These are phyloP conservation scores for Tragelaphus eurycerus DNA, from an alignment of 2,797 vertebrate genomes.

Conservation along the genomic window DNA sequence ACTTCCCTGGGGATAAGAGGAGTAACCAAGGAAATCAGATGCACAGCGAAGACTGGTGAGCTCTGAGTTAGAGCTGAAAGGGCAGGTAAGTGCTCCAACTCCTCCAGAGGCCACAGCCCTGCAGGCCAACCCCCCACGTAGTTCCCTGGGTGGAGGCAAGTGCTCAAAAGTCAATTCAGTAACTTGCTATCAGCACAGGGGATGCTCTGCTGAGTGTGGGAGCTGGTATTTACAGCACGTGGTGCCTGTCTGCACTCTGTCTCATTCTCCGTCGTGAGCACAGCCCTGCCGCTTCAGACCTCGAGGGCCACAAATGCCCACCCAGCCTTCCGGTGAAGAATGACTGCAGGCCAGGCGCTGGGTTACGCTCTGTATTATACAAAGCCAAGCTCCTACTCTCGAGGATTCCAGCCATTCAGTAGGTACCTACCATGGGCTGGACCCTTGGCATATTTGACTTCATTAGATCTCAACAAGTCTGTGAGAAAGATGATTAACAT, in stretches of 20 bases:
- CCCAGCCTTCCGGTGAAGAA: neutral
- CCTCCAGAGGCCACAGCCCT: neutral
- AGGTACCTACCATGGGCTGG: neutral
- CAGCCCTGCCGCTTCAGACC: neutral
- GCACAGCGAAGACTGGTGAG: neutral
- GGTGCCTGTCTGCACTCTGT: neutral
- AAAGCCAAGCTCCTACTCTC: neutral
- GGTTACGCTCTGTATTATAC: neutral
- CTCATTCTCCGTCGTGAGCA: neutral
- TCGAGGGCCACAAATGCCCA: neutral
- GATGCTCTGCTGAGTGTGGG: constrained; percentile 33
- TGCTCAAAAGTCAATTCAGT: constrained; percentile 44
- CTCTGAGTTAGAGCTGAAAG: neutral
- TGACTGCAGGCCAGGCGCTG: neutral
- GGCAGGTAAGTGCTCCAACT: constrained; percentile 12
- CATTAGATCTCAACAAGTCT: neutral
- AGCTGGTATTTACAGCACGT: neutral
- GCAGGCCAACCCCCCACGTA: neutral
- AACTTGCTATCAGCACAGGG: neutral
- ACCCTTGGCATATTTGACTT: neutral
- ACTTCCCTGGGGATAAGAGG: neutral
- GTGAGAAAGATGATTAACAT: neutral
- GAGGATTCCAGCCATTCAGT: neutral
- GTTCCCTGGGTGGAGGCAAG: neutral
- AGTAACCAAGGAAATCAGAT: neutral